phyloP scores from a whole-genome alignment of 2,113 vertebrate species.

The Pangasianodon gigas region DNA sequence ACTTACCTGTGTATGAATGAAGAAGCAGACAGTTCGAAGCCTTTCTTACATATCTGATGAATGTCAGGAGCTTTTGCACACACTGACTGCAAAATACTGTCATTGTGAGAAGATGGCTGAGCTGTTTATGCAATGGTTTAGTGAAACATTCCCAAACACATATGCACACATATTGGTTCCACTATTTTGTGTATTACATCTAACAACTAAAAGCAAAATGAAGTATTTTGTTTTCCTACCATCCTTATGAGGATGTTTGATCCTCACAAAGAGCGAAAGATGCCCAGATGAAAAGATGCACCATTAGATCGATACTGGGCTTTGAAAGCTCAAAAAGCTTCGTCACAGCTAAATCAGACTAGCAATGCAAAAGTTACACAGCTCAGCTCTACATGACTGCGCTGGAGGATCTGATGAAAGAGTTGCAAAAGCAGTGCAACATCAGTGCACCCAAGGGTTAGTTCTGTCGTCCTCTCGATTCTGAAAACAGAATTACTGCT shows the following conservation, averaged over 20 bases:
- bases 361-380: background rate
- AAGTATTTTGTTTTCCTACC: background rate
- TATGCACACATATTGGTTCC: background rate
- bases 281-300: background rate
- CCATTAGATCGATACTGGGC: background rate
- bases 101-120: background rate
- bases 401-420: conserved; percentile 38
- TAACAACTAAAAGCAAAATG: background rate
- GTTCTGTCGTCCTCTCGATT: background rate
- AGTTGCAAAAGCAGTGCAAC: conserved; percentile 21
- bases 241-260: background rate
- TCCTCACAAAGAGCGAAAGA: background rate
- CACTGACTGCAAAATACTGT: background rate
- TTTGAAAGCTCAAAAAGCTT: background rate
- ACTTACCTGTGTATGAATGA: background rate
- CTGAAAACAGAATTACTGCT: background rate
- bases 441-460: background rate
- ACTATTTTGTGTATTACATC: background rate
- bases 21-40: background rate
- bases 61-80: background rate
- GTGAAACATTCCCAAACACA: background rate
- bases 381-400: background rate
- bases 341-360: conserved; percentile 11
- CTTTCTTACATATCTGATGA: background rate
- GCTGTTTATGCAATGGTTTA: background rate